These are phyloP conservation scores for Acanthis flammea DNA, from an alignment of 2,797 vertebrate genomes.

Conservation along the genomic window DNA sequence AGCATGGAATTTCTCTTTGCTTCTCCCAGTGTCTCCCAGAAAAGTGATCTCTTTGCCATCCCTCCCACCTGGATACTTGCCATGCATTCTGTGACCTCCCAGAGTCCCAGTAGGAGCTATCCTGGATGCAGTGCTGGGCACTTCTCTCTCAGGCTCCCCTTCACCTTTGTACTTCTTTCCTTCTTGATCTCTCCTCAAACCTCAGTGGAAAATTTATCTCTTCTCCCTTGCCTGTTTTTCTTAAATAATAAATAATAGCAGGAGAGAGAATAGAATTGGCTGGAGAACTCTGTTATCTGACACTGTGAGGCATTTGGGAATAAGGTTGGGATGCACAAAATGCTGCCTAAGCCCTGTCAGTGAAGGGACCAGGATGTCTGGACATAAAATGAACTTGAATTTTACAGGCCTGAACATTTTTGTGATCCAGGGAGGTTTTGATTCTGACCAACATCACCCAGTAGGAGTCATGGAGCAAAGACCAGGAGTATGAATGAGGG, in stretches of 20 bases:
- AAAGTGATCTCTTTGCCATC: background rate
- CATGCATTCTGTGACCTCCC: background rate
- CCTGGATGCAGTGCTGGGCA: background rate
- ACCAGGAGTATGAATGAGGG: background rate
- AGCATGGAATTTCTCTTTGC: background rate
- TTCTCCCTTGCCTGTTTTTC: conserved; percentile 17
- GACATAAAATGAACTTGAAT: background rate
- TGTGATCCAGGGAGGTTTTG: background rate
- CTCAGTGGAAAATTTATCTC: conserved; percentile 8
- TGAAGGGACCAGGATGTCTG: background rate
- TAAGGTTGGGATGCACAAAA: background rate
- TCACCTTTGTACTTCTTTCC: background rate
- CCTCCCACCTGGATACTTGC: background rate
- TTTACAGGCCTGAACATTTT: background rate
- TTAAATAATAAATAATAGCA: conserved; percentile 60
- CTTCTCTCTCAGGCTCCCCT: background rate
- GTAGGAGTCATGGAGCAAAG: background rate
- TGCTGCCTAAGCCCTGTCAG: background rate
- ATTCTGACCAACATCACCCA: background rate
- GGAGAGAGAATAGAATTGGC: background rate
- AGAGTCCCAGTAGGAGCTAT: background rate
- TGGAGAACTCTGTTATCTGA: conserved; percentile 20
- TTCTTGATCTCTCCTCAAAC: background rate
- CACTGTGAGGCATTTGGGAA: background rate
- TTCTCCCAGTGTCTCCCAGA: background rate